A percentile compares a stretch with the other conserved stretches of the same genome.
These are phyloP conservation scores for Fukomys damarensis DNA, from an alignment of 2,113 vertebrate genomes.

Conservation along the genomic window DNA sequence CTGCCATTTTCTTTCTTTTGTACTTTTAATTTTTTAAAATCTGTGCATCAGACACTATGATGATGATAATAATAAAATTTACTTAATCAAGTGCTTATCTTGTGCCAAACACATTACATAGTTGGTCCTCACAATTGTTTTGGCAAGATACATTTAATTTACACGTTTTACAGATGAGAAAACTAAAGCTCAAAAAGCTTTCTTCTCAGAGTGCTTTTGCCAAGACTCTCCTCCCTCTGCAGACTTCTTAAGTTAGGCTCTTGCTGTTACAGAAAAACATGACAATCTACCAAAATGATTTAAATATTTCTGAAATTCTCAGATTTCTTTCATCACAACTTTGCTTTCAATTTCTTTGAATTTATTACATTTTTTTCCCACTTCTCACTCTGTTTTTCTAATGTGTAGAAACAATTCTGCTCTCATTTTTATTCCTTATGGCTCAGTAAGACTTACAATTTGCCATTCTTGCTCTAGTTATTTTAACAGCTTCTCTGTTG, in stretches of 20 bases:
- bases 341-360: background rate
- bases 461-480: slow-evolving; percentile 15
- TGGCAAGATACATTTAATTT: background rate
- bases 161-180: background rate
- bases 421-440: slow-evolving; percentile 15
- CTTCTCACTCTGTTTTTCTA: background rate
- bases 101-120: background rate
- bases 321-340: background rate
- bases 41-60: background rate
- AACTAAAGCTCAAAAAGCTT: background rate
- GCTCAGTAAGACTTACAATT: background rate
- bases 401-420: background rate
- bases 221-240: background rate
- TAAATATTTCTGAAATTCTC: background rate
- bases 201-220: background rate
- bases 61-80: background rate
- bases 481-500: background rate
- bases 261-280: background rate
- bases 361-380: background rate
- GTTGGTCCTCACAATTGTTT: background rate
- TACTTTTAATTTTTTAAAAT: background rate
- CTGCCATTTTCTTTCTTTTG: background rate
- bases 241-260: background rate
- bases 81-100: background rate
- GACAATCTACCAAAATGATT: background rate